These are phyloP conservation scores for Caenorhabditis angaria DNA, from an alignment of 2,888 invertebrate genomes.

Conservation along the genomic window DNA sequence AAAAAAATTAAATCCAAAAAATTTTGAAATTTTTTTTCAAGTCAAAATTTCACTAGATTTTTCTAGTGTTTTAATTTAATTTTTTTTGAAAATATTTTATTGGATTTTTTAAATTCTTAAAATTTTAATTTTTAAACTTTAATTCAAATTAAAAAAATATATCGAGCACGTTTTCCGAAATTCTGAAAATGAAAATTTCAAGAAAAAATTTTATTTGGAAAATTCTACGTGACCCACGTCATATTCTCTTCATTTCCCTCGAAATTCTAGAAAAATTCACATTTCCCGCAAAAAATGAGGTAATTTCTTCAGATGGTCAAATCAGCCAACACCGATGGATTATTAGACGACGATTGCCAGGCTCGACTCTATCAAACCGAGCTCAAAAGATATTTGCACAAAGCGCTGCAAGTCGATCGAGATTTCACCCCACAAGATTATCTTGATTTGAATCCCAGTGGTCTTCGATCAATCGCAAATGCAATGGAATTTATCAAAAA, in stretches of 20 bases:
- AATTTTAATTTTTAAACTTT: no score
- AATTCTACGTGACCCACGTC: no score
- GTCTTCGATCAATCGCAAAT: slow-evolving; percentile 83
- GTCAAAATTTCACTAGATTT: no score
- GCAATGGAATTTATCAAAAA: slow-evolving; percentile 84
- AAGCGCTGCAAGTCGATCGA: slow-evolving; percentile 66
- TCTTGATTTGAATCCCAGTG: slow-evolving; percentile 80
- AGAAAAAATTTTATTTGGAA: no score
- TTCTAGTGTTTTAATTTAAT: no score
- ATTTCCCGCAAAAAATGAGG: not conserved
- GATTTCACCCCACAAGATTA: slow-evolving; percentile 76
- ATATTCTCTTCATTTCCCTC: no score
- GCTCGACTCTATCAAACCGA: slow-evolving; percentile 69
- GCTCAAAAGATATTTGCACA: slow-evolving; percentile 69
- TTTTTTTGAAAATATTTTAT: no score
- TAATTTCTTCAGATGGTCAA: slow-evolving; percentile 77
- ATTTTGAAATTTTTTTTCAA: slow-evolving; percentile 4
- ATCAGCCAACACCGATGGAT: slow-evolving; percentile 88
- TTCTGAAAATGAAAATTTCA: no score
- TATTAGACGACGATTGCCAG: slow-evolving; percentile 96
- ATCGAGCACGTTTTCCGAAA: no score
- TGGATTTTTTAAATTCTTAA: no score
- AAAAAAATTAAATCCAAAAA: no score
- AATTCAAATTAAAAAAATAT: no score
- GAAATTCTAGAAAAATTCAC: not conserved